Evolutionary conservation across 2,888 invertebrate species (phyloP), one percentile per base, ranked within the genome.

Genomic region (Aphidoletes aphidimyza): DNA sequence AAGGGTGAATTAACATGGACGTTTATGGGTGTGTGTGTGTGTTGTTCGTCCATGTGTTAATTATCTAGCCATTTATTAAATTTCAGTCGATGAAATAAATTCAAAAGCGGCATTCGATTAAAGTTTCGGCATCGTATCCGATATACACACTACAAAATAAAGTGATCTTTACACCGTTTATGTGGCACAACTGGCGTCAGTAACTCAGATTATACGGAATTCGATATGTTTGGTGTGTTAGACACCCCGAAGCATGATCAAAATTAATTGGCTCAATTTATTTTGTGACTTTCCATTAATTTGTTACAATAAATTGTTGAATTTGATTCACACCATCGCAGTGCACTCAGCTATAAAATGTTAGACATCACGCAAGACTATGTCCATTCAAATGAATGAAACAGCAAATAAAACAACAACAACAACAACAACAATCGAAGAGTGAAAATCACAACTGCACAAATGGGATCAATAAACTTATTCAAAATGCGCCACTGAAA

Each of bases 231-330:
- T 36, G 37, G n/a, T 37, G 39, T 81, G 36, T 81, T 37, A 37
- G 81, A 37, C 37, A 37, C 81, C 81, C 81, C 81, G 37, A 81
- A 81, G 81, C 81, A 81, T 37, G n/a, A 37, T 37, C 81, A 37
- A 37, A 37, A 81, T 37, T 81, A 81, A 81, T 81, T 81, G n/a
- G 37, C 6, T 9, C 37, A 36, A 81, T 81, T 81, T 81, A 37
- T 81, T 81, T n/a, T 9, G 69, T 37, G 22, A 8, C 3, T 37
- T 37, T 81, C 81, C 37, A 81, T 81, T 81, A 81, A 81, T 37
- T 37, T 37, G 37, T 81, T 81, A 36, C 6, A 69, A 34, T 69
- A 34, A 69, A 69, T 30, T 54, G 54, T 69, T 3, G 69, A 37
- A 37, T 37, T 37, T 81, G 81, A 81, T 81, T 81, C 81, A 81